Evolutionary conservation across 2,888 invertebrate genomes (phyloP).

Genomic region (Synergus itoensis): DNA sequence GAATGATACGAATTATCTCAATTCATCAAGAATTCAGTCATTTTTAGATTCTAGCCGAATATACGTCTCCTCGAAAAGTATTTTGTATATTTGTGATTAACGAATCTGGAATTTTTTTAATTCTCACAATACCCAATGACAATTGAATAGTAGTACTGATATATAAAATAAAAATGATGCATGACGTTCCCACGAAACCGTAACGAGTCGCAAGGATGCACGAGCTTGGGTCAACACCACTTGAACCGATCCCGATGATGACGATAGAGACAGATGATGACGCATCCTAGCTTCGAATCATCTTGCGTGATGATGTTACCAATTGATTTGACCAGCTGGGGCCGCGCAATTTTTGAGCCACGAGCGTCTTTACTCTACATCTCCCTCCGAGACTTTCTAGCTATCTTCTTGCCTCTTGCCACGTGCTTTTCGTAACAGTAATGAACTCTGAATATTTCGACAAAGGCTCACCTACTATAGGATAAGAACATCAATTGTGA

Average conservation of each 20-base stretch:
- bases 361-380: constrained; percentile 40
- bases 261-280: constrained; percentile 66
- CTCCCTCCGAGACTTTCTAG: constrained; percentile 1
- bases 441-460: no score
- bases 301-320: constrained; percentile 62
- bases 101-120: no score
- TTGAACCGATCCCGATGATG: constrained; percentile 76
- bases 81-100: no score
- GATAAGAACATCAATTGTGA: no score
- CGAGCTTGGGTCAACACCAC: constrained; percentile 73
- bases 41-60: no score
- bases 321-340: constrained; percentile 60
- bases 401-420: background rate
- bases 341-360: constrained; percentile 39
- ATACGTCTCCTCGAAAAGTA: no score
- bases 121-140: no score
- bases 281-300: constrained; percentile 68
- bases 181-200: constrained; percentile 72
- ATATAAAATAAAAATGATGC: constrained; percentile 41
- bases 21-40: no score
- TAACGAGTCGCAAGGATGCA: constrained; percentile 62
- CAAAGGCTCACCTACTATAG: no score
- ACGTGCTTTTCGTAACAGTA: no score
- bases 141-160: no score
- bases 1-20: no score